Evolutionary conservation across 2,888 invertebrate species (phyloP), one percentile per base, ranked within the genome.

Genomic region (Eristalis pertinax): DNA sequence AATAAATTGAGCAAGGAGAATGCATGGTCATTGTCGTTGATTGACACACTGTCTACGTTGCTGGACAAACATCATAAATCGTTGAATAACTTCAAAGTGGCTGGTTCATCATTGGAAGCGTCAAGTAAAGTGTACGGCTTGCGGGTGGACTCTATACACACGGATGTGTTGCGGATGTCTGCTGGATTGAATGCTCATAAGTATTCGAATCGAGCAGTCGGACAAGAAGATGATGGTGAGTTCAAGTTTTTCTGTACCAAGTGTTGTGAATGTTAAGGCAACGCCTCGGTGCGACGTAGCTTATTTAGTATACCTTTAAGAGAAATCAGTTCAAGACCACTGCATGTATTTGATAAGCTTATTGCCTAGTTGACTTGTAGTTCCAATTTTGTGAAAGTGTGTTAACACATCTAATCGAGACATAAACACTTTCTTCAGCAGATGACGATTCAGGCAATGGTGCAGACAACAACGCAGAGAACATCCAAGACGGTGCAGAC

Each of bases 1-100:
- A 97, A 97, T 94, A 98, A 97, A 95, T 96, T 98, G 89, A 98
- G 95, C 90, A 94, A 95, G 68, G 97, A 97, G 91, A 98, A 98
- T 94, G 98, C 97, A 0, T 98, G 98, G 95, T 96, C 95, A 88
- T 93, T 98, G 1, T 96, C 97, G 88, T 94, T 98, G 65, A 98
- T 98, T 90, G 98, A 98, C 91, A 96, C 96, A 89, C 95, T 98
- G 94, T 94, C 96, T 0, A 95, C 95, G 24, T 94, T 98, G 93
- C 91, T 97, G n/a, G 94, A 95, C 58, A 95, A 95, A 72, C 95
- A 96, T 90, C 95, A 96, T 91, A 94, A 94, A 2, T 95, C 96
- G 8, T 94, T 97, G 93, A 96, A 96, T 82, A 95, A 95, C 90
- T 94, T 96, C 69, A 95, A 97, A 94, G 95, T 97, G 13, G 98